Conservation (phyloP, 2,888 invertebrate genomes). For the Lepidochrysops patricia region DNA sequence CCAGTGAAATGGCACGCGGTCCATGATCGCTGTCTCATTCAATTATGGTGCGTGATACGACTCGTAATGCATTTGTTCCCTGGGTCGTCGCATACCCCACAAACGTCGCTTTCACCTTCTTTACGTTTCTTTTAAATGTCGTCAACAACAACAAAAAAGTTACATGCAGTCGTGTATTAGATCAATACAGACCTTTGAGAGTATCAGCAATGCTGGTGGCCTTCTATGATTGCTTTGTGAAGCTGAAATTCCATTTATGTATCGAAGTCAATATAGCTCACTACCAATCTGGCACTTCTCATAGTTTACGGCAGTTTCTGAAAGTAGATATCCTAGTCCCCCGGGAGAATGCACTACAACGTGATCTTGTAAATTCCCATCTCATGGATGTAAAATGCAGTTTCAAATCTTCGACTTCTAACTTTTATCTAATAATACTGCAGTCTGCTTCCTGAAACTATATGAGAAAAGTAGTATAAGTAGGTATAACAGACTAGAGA, state of each 20-base stretch:
- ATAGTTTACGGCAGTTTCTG: not conserved
- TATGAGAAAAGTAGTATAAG: no score
- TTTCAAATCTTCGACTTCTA: not conserved
- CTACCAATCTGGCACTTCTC: not conserved
- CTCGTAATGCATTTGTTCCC: constrained; percentile 46
- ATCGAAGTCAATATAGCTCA: not conserved
- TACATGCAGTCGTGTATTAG: not conserved
- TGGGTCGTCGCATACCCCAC: constrained; percentile 38
- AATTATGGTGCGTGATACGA: constrained; percentile 61
- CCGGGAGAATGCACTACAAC: not conserved
- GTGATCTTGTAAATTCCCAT: not conserved
- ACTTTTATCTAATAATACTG: not conserved
- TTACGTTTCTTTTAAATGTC: constrained; percentile 20
- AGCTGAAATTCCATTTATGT: not conserved
- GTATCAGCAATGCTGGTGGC: no score
- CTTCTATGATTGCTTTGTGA: not conserved
- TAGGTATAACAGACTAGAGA: no score
- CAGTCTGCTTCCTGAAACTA: no score
- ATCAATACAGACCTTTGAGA: not conserved
- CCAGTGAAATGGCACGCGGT: constrained; percentile 60
- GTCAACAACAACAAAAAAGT: not conserved
- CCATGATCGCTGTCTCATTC: constrained; percentile 56
- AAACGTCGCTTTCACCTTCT: constrained; percentile 48
- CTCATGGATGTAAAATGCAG: not conserved
- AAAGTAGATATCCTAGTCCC: not conserved